Base-by-base conservation (phyloP, 2,113 vertebrate genomes). In the Ochotona curzoniae region DNA sequence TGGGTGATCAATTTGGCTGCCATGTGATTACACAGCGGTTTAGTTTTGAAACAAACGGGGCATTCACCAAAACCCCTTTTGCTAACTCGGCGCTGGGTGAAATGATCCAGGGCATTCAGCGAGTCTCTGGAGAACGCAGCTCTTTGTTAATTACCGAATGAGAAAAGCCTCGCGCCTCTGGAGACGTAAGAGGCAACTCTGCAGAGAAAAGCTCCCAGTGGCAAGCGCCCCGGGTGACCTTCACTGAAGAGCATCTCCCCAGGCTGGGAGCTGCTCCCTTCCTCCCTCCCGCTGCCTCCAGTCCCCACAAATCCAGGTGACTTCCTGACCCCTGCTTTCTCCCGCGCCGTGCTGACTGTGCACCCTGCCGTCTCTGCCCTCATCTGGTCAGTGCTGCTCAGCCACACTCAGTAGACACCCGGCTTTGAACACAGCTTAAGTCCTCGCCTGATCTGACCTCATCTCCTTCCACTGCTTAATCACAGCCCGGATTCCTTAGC, bases 121-220 rank as follows among this genome's bases (percentile, higher is more conserved):
- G 79, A 30, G 51, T 94, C 87, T 94, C 96, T 83, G 57, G 93
- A 90, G 91, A 87, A 80, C 21, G 12, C 5, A 71, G 69, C 28
- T 70, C 54, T 73, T 95, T 93, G 73, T 93, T 97, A 97, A 97
- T 97, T 96, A 96, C 89, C 54, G 76, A 93, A 75, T n/a, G 79
- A 80, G 83, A 92, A 92, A 92, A 93, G 20, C 75, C 23, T 7
- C 17, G 15, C 44, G 60, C 26, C 94, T 93, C 85, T 93, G 54
- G 70, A 89, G 93, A 90, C n/a, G 93, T 93, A 90, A 73, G 51
- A 35, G 80, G 81, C 93, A 87, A 82, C 67, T 70, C 78, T 66
- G 66, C 0, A 64, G 38, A 80, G 47, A 71, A 57, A 17, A 80
- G 32, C 17, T 71, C n/a, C 87, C 35, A 0, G 30, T 70, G 85